Evolutionary conservation across 92 coral and sea anemone genomes (phyloP), one percentile per base, ranked within the genome.

Genomic region (Palythoa grandis): DNA sequence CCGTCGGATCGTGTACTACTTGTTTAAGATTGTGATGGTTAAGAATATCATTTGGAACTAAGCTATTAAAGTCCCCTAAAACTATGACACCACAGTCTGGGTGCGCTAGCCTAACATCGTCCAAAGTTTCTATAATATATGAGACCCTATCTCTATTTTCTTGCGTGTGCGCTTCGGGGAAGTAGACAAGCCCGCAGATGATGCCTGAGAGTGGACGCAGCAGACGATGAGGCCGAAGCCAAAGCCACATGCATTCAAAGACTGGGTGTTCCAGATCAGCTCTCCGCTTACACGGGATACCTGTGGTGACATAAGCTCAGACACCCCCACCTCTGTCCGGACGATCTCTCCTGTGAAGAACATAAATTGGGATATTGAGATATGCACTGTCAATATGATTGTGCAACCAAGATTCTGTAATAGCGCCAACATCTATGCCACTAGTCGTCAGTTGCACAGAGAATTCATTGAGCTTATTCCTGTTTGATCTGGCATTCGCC

Each of bases 181-280:
- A 12, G 13, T 57, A 65, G 70, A 20, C 22, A 39, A 87, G 43
- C 52, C 84, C 93, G 16, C 83, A 82, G 16, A 87, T 48, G 47
- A 40, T 40, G 47, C 47, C 47, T 40, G 47, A 40, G 47, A 3
- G 47, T 10, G 93, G 93, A 19, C 91, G 69, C 4, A 70, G 93
- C n/a, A 90, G 50, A 24, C 76, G 82, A 54, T 69, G 35, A 40
- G 89, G 92, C 63, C 92, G 89, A 9, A 86, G 75, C 92, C 92
- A 86, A 29, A 86, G 52, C 84, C 87, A 86, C 71, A 90, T 79
- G 61, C 88, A 90, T 67, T 86, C 90, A 76, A 79, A 82, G 12
- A 20, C 40, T 12, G 83, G 80, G 61, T 52, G 22, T 82, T 90
- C 88, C 19, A 90, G 79, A 57, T 90, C 88, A 53, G 60, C 37